Base-by-base conservation (phyloP, 53 echinoderm and acorn worm species). In the Patiria pectinifera region DNA sequence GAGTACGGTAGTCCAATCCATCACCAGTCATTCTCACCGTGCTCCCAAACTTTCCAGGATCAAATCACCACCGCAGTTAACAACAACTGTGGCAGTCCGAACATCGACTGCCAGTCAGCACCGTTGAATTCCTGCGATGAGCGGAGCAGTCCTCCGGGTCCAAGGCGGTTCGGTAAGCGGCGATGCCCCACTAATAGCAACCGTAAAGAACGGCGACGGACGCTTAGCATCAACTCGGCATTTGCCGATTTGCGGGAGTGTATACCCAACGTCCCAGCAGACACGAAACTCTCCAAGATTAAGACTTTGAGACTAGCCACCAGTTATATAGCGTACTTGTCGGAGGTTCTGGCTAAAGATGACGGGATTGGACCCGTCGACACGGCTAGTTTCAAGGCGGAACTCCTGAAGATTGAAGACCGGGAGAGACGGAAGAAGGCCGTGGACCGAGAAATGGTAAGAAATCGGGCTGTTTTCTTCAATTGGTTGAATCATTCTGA, bases 211-310 rank as follows among this genome's bases (percentile, higher is more conserved):
- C 89, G 99, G 7, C 95, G 97, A 15, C 94, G 99, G 89, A 99
- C 99, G 43, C 96, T 96, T 71, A 99, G 99, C 63, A 99, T 99
- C 74, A 99, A 99, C 92, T 95, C 97, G 14, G 99, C 99, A 19
- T 99, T 99, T 85, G 87, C 99, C 43, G 99, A 99, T 46, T 93
- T 99, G 15, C 94, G 99, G n/a, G 99, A 99, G 59, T 97, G 99
- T 83, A 99, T 99, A 84, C 99, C 99, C 10, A 97, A 99, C 92
- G 99, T 99, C 78, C 99, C 99, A 19, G 97, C 99, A 71, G 99
- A 99, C 83, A 99, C 99, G 35, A 99, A 99, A 95, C 96, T 99
- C 59, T 99, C 99, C 13, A 99, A 99, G 88, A 99, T 99, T 87
- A 99, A 99, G 91, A 99, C 99, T 46, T 87, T 99, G 59, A 88